These are phyloP conservation scores for Ceratina japonica DNA, from an alignment of 1,140 invertebrate genomes.

Conservation along the genomic window DNA sequence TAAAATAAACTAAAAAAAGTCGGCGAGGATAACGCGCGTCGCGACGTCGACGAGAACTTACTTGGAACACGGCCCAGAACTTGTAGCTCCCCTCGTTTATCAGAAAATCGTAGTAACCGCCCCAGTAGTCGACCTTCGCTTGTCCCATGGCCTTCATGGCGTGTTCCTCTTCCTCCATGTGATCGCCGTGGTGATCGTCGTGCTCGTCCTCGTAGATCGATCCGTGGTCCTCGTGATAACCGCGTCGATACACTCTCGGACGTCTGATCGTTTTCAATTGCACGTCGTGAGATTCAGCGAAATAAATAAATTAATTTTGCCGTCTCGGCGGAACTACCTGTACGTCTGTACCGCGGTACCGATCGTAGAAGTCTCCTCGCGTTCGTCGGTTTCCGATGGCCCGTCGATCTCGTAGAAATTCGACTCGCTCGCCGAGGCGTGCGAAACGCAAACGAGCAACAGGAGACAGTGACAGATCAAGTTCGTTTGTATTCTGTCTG, in stretches of 20 bases:
- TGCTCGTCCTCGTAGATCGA: constrained; percentile 50
- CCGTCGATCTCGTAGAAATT: background rate
- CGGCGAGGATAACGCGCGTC: too few species aligned
- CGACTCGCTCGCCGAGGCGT: constrained; percentile 31
- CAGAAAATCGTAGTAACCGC: constrained; percentile 89
- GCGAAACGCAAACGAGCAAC: constrained; percentile 52
- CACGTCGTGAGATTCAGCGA: too few species aligned
- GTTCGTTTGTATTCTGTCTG: constrained; percentile 56
- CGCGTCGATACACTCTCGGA: constrained; percentile 66
- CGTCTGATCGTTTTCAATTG: too few species aligned
- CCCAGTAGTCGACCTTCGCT: constrained; percentile 83
- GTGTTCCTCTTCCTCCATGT: constrained; percentile 67
- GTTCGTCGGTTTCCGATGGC: background rate
- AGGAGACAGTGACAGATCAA: constrained; percentile 56
- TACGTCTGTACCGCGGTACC: constrained; percentile 63
- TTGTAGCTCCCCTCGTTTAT: constrained; percentile 92
- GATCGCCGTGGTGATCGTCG: constrained; percentile 66
- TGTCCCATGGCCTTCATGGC: constrained; percentile 73
- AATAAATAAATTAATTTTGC: background rate
- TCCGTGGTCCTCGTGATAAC: constrained; percentile 60
- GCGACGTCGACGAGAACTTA: constrained; percentile 67
- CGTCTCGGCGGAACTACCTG: constrained; percentile 56
- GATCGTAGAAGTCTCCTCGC: constrained; percentile 45
- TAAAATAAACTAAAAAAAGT: too few species aligned
- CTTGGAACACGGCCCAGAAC: constrained; percentile 92